phyloP scores from a whole-genome alignment of 2,888 invertebrate genomes.

The Monochamus alternatus region DNA sequence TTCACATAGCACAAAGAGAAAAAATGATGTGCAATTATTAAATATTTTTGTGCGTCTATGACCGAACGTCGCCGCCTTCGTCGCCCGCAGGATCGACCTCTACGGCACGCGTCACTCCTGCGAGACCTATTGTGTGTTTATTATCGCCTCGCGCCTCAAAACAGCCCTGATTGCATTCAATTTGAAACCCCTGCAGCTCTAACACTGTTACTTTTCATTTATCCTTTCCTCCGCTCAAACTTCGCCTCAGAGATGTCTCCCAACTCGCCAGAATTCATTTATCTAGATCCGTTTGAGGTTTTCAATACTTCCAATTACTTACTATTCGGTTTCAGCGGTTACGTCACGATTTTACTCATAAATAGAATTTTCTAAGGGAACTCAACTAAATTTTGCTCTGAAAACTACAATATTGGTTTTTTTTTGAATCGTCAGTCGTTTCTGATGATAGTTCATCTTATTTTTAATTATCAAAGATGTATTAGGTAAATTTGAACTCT shows the following conservation, averaged over 20 bases:
- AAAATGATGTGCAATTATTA: background rate
- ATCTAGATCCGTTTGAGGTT: constrained; percentile 8
- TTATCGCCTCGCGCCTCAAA: constrained; percentile 66
- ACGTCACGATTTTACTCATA: too few species aligned
- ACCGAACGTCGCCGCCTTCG: background rate
- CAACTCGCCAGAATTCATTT: constrained; percentile 6
- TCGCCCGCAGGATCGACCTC: constrained; percentile 13
- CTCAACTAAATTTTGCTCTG: too few species aligned
- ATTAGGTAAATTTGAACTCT: too few species aligned
- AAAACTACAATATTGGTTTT: too few species aligned
- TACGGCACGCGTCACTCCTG: constrained; percentile 48
- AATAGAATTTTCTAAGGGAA: too few species aligned
- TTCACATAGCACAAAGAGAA: too few species aligned
- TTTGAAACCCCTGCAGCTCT: constrained; percentile 54
- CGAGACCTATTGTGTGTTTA: constrained; percentile 64
- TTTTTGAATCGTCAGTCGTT: too few species aligned
- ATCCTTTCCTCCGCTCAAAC: constrained; percentile 33
- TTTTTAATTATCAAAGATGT: too few species aligned
- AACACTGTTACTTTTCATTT: constrained; percentile 46
- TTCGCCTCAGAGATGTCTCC: background rate
- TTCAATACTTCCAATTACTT: background rate
- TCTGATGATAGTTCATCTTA: too few species aligned
- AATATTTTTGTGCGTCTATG: constrained; percentile 19
- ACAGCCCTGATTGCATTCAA: constrained; percentile 66
- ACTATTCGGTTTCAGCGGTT: background rate